Evolutionary conservation across 1,140 invertebrate genomes (phyloP), one percentile per base, ranked within the genome.

Genomic region (Portunus trituberculatus): DNA sequence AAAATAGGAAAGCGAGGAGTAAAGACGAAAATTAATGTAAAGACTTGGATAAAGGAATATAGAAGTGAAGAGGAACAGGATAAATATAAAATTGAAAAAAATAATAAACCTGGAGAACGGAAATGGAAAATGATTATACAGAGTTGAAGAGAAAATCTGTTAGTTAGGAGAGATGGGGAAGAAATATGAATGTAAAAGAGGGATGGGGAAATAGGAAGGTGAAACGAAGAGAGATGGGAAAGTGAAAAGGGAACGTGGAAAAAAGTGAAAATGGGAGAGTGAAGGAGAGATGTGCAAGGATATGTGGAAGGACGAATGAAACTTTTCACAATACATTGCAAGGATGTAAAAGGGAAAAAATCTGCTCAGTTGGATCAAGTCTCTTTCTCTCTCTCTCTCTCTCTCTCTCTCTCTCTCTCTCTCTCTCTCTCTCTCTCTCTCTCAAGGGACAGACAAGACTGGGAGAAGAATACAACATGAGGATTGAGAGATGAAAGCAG

Each of bases 351-450:
- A 76, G 52, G 52, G 8, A 59, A 1, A n/a, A 25, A 8, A 8
- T 76, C 67, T 76, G 67, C 67, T 76, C 25, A 59, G 52, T 76
- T 7, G 67, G n/a, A 76, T n/a, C 25, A 3, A n/a, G 16, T 25
- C 25, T 76, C 67, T 76, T 25, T 76, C 67, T 76, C 67, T 76
- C 67, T 76, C 67, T 76, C 67, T 76, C 67, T 76, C 67, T 76
- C 67, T 76, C 67, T 76, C 67, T 59, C n/a, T n/a, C n/a, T n/a
- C n/a, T n/a, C n/a, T n/a, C n/a, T n/a, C n/a, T 59, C 67, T 76
- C 67, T 76, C 67, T 76, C 67, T 76, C 67, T 76, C 67, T 76
- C 67, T 76, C 67, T 76, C 67, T 76, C 67, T 76, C 67, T 76
- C 67, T n/a, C 67, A n/a, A n/a, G 20, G 4, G n/a, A 4, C 20